Conservation (phyloP, 2,797 vertebrate genomes). For the Pipistrellus nathusii region DNA sequence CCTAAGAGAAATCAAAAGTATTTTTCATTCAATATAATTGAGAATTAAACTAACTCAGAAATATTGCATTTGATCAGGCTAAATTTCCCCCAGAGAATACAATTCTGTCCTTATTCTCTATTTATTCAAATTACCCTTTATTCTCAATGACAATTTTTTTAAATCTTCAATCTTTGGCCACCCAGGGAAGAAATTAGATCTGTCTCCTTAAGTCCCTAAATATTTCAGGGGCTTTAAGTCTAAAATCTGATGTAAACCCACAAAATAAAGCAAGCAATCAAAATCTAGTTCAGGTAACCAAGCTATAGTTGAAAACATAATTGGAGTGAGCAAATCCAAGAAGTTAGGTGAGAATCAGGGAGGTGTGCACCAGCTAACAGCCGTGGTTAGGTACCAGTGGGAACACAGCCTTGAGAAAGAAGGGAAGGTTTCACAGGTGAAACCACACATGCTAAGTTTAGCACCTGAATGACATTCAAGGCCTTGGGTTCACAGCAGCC, state of each 20-base stretch:
- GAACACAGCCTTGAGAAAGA: neutral
- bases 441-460: neutral
- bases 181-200: neutral
- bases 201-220: neutral
- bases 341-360: neutral
- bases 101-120: neutral
- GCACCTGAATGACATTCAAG: neutral
- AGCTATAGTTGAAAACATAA: neutral
- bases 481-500: neutral
- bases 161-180: neutral
- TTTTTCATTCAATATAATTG: constrained; percentile 34
- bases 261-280: neutral
- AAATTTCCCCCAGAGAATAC: neutral
- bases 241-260: neutral
- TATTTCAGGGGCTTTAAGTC: neutral
- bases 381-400: neutral
- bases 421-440: neutral
- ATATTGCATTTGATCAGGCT: constrained; percentile 37
- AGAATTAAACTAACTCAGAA: constrained; percentile 54
- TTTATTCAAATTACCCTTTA: constrained; percentile 31
- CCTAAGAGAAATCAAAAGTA: constrained; percentile 35
- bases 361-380: neutral
- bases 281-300: neutral
- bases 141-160: neutral
- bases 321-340: neutral